Evolutionary conservation across 2,113 vertebrate genomes (phyloP).

Genomic region (Tapirus terrestris): DNA sequence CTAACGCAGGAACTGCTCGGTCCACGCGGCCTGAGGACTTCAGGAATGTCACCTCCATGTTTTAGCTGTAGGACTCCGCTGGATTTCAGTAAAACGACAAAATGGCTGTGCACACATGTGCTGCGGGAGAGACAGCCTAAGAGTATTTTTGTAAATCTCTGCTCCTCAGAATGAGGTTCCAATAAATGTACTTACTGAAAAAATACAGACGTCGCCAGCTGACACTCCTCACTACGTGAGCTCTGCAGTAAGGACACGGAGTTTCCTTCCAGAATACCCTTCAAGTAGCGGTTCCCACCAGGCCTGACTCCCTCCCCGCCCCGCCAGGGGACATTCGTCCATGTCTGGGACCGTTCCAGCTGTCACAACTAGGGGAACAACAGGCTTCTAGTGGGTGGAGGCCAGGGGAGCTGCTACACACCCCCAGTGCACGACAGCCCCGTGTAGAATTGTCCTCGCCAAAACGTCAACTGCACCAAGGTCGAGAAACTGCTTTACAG

Average conservation of each 20-base stretch:
- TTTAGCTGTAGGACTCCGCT: fast-evolving
- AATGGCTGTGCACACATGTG: fast-evolving
- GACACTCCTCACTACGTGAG: fast-evolving
- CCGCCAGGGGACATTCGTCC: fast-evolving
- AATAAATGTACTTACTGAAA: no score
- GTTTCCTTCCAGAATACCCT: fast-evolving
- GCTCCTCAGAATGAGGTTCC: background rate
- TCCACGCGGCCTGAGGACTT: fast-evolving
- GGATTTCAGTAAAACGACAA: background rate
- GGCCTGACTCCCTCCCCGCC: background rate
- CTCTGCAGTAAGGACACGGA: fast-evolving
- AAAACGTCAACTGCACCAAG: fast-evolving
- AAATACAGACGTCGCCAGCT: fast-evolving
- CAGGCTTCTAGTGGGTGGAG: fast-evolving
- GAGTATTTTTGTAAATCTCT: background rate
- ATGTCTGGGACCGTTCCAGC: fast-evolving
- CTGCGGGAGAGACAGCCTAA: fast-evolving
- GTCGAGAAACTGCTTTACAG: background rate
- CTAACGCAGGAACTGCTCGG: fast-evolving
- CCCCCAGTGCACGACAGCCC: fast-evolving
- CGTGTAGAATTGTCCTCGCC: fast-evolving
- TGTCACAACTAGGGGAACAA: fast-evolving
- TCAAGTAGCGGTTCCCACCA: background rate
- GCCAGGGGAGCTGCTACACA: background rate
- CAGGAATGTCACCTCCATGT: fast-evolving